phyloP scores from a whole-genome alignment of 2,113 vertebrate species.

The Phocoena phocoena region DNA sequence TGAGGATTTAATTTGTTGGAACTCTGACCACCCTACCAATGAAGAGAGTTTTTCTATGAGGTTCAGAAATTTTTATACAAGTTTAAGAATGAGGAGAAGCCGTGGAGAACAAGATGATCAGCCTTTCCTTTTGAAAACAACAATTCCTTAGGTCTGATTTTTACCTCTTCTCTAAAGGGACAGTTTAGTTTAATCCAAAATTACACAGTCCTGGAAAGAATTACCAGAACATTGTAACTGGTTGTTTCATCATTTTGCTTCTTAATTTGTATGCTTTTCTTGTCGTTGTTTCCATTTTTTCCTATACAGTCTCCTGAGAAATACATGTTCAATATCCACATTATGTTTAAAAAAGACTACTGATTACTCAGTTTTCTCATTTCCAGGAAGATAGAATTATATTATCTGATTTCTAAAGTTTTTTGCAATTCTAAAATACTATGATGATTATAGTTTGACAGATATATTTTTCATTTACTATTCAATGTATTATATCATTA shows the following conservation, averaged over 20 bases:
- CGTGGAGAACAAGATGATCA: background rate
- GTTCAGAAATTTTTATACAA: background rate
- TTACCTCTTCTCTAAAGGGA: background rate
- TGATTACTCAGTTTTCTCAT: background rate
- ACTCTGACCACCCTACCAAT: background rate
- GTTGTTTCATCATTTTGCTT: background rate
- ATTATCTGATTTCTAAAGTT: background rate
- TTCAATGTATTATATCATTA: background rate
- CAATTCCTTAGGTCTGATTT: background rate
- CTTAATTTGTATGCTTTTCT: background rate
- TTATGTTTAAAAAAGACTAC: background rate
- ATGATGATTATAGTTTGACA: background rate
- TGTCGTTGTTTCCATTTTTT: background rate
- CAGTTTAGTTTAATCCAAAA: constrained; percentile 15
- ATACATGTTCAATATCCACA: background rate
- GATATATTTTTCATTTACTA: background rate
- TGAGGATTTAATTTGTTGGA: background rate
- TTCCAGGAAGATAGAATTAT: background rate
- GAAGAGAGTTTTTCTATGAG: background rate
- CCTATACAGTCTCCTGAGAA: background rate
- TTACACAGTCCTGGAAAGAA: background rate
- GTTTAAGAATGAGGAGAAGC: background rate
- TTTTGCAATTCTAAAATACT: background rate
- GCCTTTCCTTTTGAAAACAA: background rate
- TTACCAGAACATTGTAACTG: background rate